Evolutionary conservation across 2,113 vertebrate species (phyloP).

Genomic region (Xiphias gladius): DNA sequence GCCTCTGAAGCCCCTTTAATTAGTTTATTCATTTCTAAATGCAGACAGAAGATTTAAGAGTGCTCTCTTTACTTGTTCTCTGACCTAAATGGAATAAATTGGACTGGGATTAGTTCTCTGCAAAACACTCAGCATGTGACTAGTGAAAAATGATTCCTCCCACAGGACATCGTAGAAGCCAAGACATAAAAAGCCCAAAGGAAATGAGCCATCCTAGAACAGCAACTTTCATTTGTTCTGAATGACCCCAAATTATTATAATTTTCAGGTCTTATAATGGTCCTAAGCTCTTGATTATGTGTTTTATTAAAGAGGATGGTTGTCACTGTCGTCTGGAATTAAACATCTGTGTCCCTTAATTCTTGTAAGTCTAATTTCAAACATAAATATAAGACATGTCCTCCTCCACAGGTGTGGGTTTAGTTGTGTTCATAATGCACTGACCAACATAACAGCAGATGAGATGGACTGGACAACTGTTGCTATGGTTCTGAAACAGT

Average conservation of each 20-base stretch:
- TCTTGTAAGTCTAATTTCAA: not conserved
- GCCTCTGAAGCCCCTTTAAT: constrained; percentile 73
- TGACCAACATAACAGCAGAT: constrained; percentile 3
- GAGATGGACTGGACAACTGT: constrained; percentile 21
- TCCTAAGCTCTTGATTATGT: not conserved
- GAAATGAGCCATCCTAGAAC: constrained; percentile 32
- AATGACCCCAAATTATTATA: not conserved
- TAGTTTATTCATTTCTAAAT: constrained; percentile 81
- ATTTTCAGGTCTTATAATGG: constrained; percentile 1
- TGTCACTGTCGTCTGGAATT: not conserved
- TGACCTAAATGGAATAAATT: constrained; percentile 82
- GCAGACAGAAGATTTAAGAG: constrained; percentile 71
- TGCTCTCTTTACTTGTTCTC: constrained; percentile 66
- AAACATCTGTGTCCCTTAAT: not conserved
- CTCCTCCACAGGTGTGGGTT: constrained; percentile 28
- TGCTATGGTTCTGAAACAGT: constrained; percentile 39
- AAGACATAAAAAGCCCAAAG: constrained; percentile 32
- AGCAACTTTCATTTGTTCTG: constrained; percentile 37
- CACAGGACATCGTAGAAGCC: constrained; percentile 29
- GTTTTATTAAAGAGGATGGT: not conserved
- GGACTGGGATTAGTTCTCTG: constrained; percentile 76
- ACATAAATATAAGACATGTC: not conserved
- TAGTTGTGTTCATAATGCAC: constrained; percentile 14
- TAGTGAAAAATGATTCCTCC: constrained; percentile 64
- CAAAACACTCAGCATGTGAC: constrained; percentile 59